A percentile compares a stretch with the other conserved stretches of the same genome.
Evolutionary conservation across 1,140 invertebrate species (phyloP).

Genomic region (Drosophila rhopaloa): DNA sequence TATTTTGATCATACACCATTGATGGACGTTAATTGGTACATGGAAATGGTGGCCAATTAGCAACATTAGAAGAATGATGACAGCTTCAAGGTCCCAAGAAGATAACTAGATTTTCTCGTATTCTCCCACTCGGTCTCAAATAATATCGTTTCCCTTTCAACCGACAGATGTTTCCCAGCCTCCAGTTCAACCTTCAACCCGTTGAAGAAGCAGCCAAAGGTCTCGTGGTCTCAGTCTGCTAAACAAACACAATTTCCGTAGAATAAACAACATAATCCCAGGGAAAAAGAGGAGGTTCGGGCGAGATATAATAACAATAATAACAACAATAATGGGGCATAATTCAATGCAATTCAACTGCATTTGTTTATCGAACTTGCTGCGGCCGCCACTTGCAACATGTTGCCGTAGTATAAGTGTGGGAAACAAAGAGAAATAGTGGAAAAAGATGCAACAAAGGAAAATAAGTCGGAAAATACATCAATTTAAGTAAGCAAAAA

Average conservation of each 20-base stretch:
- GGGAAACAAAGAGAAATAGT: conserved; percentile 8
- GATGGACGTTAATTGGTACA: conserved; percentile 61
- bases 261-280: conserved; percentile 61
- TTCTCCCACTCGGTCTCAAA: neutral
- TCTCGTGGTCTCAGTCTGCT: conserved; percentile 27
- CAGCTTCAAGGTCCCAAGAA: conserved; percentile 19
- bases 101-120: conserved; percentile 3
- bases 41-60: conserved; percentile 50
- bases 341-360: conserved; percentile 71
- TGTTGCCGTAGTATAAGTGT: conserved; percentile 18
- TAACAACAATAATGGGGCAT: conserved; percentile 61
- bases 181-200: conserved; percentile 39
- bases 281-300: conserved; percentile 15
- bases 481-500: neutral
- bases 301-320: conserved; percentile 50
- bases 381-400: conserved; percentile 23
- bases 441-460: conserved; percentile 12
- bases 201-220: conserved; percentile 11
- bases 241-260: conserved; percentile 60
- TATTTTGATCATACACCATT: conserved; percentile 21
- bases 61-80: conserved; percentile 20
- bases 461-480: neutral
- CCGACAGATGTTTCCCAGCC: conserved; percentile 39
- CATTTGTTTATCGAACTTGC: conserved; percentile 66
- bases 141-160: conserved; percentile 31